Base-by-base conservation (phyloP, 2,888 invertebrate species). In the Polydrusus pterygomalis region DNA sequence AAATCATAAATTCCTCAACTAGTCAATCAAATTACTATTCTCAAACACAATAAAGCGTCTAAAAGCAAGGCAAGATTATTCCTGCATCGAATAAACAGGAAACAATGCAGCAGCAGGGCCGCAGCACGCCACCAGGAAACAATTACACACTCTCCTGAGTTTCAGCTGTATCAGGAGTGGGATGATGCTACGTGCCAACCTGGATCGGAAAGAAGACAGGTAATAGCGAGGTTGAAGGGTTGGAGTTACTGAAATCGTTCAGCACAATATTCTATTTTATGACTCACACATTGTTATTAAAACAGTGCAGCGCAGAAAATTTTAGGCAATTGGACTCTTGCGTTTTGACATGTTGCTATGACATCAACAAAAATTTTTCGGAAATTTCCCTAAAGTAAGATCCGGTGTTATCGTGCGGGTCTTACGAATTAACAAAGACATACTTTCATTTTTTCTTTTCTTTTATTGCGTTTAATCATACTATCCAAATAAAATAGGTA, bases 61-160 rank as follows among this genome's bases (percentile, higher is more conserved):
- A 60, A 60, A 67, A 67, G 51, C 67, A 38, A 67, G 7, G 67
- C 67, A 67, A 67, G 51, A 40, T 54, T 34, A 67, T 67, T 54
- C 40, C 51, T 51, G 67, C 67, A 67, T 67, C 67, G 54, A 67
- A 67, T 67, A 67, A 67, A 67, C 67, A 67, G 67, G 67, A 67
- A 67, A 67, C 67, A 67, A 67, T 67, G 67, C 67, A 67, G 67
- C 64, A 64, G 64, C 64, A 49, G 64, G 47, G 34, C 51, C 67
- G 67, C 67, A 51, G 51, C 67, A 67, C 67, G 67, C 67, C 67
- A 67, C 51, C 67, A 54, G 67, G 54, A 67, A 67, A 54, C 67
- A 67, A 67, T 67, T 67, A 67, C 67, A 67, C 67, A 67, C 67
- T 67, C 67, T 67, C 67, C 67, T 40, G 67, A 67, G 54, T 67